phyloP scores from a whole-genome alignment of 2,888 invertebrate species.

The Diaphora mendica region DNA sequence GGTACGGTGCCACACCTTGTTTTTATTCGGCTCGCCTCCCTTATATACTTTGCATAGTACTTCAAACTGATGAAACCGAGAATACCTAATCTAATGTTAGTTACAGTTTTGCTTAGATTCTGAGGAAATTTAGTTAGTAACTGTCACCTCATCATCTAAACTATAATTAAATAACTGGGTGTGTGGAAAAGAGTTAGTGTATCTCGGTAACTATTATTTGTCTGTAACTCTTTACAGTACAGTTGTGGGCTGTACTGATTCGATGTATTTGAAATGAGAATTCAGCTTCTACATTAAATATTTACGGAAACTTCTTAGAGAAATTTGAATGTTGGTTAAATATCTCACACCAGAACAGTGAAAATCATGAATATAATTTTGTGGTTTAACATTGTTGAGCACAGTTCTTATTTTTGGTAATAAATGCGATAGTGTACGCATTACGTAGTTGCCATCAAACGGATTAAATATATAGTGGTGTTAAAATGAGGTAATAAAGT shows the following conservation, averaged over 20 bases:
- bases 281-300: background rate
- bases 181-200: too few relatives aligned
- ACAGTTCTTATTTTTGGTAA: background rate
- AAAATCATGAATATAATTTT: background rate
- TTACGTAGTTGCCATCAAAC: background rate
- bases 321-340: background rate
- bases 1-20: background rate
- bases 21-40: background rate
- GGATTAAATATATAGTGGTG: background rate
- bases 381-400: background rate
- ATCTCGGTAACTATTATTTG: too few relatives aligned
- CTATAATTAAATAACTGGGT: too few relatives aligned
- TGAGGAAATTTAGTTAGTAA: too few relatives aligned
- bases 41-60: background rate
- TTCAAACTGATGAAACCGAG: background rate
- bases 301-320: background rate
- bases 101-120: too few relatives aligned
- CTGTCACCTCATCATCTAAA: too few relatives aligned
- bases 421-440: background rate
- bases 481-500: background rate
- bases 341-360: background rate
- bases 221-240: too few relatives aligned
- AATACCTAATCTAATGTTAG: background rate
- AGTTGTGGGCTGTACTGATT: too few relatives aligned
- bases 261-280: background rate